Evolutionary conservation across 1,140 invertebrate genomes (phyloP), one percentile per base, ranked within the genome.

Genomic region (Propsilocerus akamusi): DNA sequence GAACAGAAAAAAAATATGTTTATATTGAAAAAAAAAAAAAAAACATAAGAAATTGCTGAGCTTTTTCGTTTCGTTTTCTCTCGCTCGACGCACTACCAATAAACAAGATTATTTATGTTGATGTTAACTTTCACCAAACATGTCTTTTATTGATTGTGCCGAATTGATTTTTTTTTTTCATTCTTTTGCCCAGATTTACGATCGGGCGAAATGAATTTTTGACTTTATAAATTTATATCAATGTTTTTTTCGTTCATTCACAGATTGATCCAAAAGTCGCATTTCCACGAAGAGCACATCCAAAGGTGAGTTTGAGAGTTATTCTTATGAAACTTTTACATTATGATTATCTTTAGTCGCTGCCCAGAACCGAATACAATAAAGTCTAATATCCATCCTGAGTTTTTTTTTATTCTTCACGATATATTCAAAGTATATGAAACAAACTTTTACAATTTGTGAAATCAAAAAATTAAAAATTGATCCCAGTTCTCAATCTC

Each of bases 211-310:
- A n/a, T n/a, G n/a, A n/a, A n/a, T n/a, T n/a, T 30, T 11, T 41
- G 17, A n/a, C 7, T 41, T 5, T 41, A 41, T 17, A 20, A 20
- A 41, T 41, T 41, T 41, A 7, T 41, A 7, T 41, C 4, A 17
- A 3, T 37, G 14, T 34, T 46, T 24, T 34, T 30, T 32, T 56
- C 52, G 62, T 59, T 62, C 60, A 66, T 64, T 86, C 87, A 57
- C 83, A 96, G 93, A 97, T 99, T 75, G 95, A 99, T 70, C 95
- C 95, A 59, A 99, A 99, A 83, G 90, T 98, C 71, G 95, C 95
- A 68, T 97, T 98, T 77, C 95, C 95, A 57, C 86, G 95, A 74
- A 83, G 92, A 79, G 88, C 90, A 77, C 92, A 96, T 78, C 91
- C 91, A 73, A 96, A 96, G 86, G 90, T 95, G 77, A 85, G 85